Conservation (phyloP, 2,113 vertebrate genomes). For the Sula dactylatra region DNA sequence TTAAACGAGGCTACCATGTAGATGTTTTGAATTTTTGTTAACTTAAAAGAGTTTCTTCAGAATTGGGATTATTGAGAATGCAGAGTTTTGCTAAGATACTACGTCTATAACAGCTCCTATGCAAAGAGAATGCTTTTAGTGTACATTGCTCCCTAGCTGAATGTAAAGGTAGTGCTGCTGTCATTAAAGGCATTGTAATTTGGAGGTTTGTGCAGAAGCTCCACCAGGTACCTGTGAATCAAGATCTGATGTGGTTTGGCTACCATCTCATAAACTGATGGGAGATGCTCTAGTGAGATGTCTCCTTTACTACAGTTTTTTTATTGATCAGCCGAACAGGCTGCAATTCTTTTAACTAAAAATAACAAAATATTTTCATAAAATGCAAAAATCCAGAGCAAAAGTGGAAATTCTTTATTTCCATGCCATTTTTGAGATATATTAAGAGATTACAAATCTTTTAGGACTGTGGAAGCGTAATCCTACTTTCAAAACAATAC, state of each 20-base stretch:
- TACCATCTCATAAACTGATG: slow-evolving; percentile 79
- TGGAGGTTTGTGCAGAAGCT: slow-evolving; percentile 52
- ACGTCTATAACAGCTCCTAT: background rate
- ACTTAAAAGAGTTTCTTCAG: background rate
- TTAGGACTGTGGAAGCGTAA: background rate
- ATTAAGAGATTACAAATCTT: background rate
- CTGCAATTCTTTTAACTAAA: background rate
- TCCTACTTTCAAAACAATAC: background rate
- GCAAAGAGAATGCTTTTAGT: background rate
- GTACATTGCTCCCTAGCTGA: background rate
- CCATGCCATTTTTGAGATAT: background rate
- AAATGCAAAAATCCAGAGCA: background rate
- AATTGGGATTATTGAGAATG: background rate
- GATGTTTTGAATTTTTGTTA: background rate
- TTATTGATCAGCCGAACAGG: slow-evolving; percentile 24
- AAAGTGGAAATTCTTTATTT: background rate
- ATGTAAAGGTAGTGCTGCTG: background rate
- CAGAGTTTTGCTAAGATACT: background rate
- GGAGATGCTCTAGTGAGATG: slow-evolving; percentile 77
- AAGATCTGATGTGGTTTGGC: slow-evolving; percentile 78
- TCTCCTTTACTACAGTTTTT: slow-evolving; percentile 76
- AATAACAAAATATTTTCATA: background rate
- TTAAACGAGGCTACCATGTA: background rate
- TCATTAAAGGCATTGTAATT: background rate
- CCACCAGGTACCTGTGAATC: slow-evolving; percentile 27